Evolutionary conservation across 1,140 invertebrate genomes (phyloP).

Genomic region (Elymnias hypermnestra): DNA sequence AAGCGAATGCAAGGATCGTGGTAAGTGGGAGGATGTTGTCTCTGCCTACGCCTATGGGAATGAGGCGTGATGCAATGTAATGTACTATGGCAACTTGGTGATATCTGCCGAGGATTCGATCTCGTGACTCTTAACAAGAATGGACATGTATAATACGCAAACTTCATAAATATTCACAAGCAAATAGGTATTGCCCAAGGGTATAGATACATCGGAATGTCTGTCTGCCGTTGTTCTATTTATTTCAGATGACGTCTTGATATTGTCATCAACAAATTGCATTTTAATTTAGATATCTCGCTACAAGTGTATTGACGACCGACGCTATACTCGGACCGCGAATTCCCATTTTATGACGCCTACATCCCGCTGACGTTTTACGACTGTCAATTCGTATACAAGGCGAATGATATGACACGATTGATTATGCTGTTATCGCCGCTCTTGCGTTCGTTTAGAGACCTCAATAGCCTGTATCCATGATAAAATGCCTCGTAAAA

Average conservation of each 20-base stretch:
- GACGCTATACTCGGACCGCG: constrained; percentile 4
- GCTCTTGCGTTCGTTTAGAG: constrained; percentile 6
- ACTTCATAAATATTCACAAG: no score
- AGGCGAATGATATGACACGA: constrained; percentile 5
- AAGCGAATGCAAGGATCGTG: no score
- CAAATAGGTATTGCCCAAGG: no score
- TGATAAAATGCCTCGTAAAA: constrained; percentile 9
- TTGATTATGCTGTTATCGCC: constrained; percentile 8
- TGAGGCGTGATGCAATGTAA: no score
- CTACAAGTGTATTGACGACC: constrained; percentile 4
- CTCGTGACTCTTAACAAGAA: no score
- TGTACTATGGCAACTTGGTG: no score
- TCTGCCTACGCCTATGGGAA: no score
- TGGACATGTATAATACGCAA: no score
- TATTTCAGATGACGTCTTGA: background rate
- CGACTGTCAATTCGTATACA: constrained; percentile 16
- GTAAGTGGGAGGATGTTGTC: no score
- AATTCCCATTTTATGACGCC: constrained; percentile 8
- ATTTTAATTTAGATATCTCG: background rate
- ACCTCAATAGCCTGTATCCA: constrained; percentile 3
- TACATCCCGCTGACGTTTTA: constrained; percentile 20
- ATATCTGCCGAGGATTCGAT: no score
- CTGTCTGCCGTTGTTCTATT: no score
- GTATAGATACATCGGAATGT: no score
- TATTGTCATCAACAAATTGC: background rate